A percentile compares a stretch with the other conserved stretches of the same genome.
These are phyloP conservation scores for Dynastes tityus DNA, from an alignment of 2,888 invertebrate genomes.

Conservation along the genomic window DNA sequence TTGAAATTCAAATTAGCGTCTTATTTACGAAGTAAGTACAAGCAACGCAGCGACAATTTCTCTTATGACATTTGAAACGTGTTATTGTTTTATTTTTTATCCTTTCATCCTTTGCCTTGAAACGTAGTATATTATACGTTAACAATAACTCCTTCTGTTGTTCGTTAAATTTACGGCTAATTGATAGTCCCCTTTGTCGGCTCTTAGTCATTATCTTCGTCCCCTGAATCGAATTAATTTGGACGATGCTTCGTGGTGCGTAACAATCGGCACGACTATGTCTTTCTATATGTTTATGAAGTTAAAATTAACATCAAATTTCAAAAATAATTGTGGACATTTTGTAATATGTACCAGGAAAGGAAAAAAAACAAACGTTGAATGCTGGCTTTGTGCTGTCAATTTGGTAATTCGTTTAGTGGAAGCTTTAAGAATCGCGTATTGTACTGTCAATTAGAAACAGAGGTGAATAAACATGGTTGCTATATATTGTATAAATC, in stretches of 20 bases:
- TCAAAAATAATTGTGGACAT: neutral
- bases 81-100: slow-evolving; percentile 16
- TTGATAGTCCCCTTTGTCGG: slow-evolving; percentile 40
- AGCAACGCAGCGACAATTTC: slow-evolving; percentile 4
- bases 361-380: neutral
- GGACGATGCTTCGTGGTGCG: slow-evolving; percentile 16
- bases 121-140: slow-evolving; percentile 4
- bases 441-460: slow-evolving; percentile 13
- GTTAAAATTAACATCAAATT: slow-evolving; percentile 10
- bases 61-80: slow-evolving; percentile 2
- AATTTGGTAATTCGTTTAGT: neutral
- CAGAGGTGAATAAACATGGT: neutral
- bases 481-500: neutral
- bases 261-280: slow-evolving; percentile 34
- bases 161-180: slow-evolving; percentile 24
- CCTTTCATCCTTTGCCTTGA: slow-evolving; percentile 19
- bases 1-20: slow-evolving; percentile 31
- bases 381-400: slow-evolving; percentile 10
- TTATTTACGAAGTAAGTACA: neutral
- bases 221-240: slow-evolving; percentile 26
- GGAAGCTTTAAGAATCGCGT: neutral
- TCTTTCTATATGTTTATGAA: neutral
- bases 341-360: neutral
- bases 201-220: slow-evolving; percentile 26
- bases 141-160: slow-evolving; percentile 26